phyloP scores from a whole-genome alignment of 2,113 vertebrate species.

The Gambusia affinis region DNA sequence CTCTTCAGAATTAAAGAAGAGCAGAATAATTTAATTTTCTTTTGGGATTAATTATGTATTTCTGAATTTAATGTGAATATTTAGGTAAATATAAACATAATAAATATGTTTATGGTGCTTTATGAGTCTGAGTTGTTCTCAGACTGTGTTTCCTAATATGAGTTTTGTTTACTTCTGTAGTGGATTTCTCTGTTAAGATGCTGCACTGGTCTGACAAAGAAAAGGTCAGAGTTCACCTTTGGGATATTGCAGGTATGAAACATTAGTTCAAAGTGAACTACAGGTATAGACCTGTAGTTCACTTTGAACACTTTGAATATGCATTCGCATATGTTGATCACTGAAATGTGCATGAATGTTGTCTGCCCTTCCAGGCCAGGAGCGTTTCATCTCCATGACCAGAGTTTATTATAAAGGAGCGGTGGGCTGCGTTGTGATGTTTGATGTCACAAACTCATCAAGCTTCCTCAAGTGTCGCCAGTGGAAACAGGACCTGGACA shows the following conservation, averaged over 20 bases:
- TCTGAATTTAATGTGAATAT: no score
- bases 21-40: no score
- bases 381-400: slow-evolving; percentile 91
- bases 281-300: no score
- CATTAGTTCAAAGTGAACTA: background rate
- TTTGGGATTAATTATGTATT: no score
- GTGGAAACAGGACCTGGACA: slow-evolving; percentile 91
- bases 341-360: no score
- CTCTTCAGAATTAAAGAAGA: no score
- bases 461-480: slow-evolving; percentile 85
- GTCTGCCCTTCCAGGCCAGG: slow-evolving; percentile 80
- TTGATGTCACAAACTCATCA: slow-evolving; percentile 84
- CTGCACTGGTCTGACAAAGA: slow-evolving; percentile 88
- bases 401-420: slow-evolving; percentile 88
- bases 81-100: no score
- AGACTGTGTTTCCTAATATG: background rate
- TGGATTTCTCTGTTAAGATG: slow-evolving; percentile 90
- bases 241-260: slow-evolving; percentile 89
- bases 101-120: no score
- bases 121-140: background rate
- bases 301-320: no score
- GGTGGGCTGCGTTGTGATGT: slow-evolving; percentile 86
- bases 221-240: slow-evolving; percentile 86
- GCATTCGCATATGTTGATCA: no score
- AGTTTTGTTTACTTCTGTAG: slow-evolving; percentile 56